phyloP scores from a whole-genome alignment of 2,888 invertebrate species.

The Drosophila histrio region DNA sequence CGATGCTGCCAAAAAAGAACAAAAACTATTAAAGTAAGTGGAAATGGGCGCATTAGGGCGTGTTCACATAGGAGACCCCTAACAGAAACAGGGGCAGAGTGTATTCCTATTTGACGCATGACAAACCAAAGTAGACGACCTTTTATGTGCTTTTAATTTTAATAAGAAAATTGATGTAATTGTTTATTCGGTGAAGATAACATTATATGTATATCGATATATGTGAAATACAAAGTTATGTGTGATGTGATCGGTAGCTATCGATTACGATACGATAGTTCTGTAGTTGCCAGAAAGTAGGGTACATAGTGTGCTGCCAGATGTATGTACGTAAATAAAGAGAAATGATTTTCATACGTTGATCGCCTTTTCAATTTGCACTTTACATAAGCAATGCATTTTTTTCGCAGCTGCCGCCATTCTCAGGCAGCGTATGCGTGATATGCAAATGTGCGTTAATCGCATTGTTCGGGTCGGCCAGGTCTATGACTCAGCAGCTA shows the following conservation, averaged over 20 bases:
- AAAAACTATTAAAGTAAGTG: constrained; percentile 77
- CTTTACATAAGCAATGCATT: constrained; percentile 50
- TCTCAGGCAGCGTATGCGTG: constrained; percentile 49
- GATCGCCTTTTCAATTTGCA: constrained; percentile 21
- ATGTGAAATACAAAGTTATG: background rate
- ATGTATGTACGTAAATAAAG: no score
- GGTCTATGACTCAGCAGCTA: constrained; percentile 28
- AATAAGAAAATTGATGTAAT: constrained; percentile 1
- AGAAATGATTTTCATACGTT: constrained; percentile 14
- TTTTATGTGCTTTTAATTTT: constrained; percentile 68
- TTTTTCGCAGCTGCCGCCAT: constrained; percentile 28
- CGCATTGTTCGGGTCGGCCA: background rate
- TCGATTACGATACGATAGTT: no score
- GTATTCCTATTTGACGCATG: constrained; percentile 30
- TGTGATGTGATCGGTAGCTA: no score
- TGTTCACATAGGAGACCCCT: constrained; percentile 29
- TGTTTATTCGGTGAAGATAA: background rate
- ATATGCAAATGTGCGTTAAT: constrained; percentile 46
- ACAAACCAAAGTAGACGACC: constrained; percentile 36
- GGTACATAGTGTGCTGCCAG: no score
- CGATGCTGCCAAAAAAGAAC: constrained; percentile 54
- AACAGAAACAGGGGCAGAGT: background rate
- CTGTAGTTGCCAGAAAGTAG: no score
- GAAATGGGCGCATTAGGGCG: constrained; percentile 73
- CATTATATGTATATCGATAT: constrained; percentile 2